Evolutionary conservation across 2,888 invertebrate species (phyloP).

Genomic region (Aspidiotus destructor): DNA sequence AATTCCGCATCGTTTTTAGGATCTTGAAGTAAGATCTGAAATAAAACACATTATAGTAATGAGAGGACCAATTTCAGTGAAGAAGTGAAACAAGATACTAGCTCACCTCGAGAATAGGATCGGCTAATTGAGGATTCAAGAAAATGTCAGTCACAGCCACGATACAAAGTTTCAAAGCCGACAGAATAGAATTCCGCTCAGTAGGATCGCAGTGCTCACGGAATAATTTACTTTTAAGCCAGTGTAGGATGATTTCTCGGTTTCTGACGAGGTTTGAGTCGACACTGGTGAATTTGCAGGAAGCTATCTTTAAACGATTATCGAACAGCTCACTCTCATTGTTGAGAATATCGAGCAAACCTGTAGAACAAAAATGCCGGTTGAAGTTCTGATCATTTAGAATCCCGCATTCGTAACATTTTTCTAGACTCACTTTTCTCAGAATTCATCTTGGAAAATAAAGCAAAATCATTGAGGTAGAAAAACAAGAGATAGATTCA

Average conservation of each 20-base stretch:
- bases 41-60: neutral
- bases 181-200: neutral
- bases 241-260: slow-evolving; percentile 4
- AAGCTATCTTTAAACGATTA: slow-evolving; percentile 20
- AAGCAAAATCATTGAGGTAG: too few relatives aligned
- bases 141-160: slow-evolving; percentile 5
- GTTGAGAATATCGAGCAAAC: slow-evolving; percentile 14
- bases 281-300: neutral
- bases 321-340: slow-evolving; percentile 6
- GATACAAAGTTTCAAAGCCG: slow-evolving; percentile 19
- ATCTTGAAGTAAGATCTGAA: slow-evolving; percentile 14
- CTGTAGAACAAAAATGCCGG: slow-evolving; percentile 5
- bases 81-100: too few relatives aligned
- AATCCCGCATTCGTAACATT: too few relatives aligned
- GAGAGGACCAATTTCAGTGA: too few relatives aligned
- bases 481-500: too few relatives aligned
- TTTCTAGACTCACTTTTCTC: too few relatives aligned
- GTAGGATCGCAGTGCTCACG: neutral
- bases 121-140: slow-evolving; percentile 13
- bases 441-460: too few relatives aligned
- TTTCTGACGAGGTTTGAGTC: slow-evolving; percentile 12
- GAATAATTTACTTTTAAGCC: slow-evolving; percentile 11
- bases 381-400: too few relatives aligned
- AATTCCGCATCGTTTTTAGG: neutral
- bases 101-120: slow-evolving; percentile 10